phyloP scores from a whole-genome alignment of 2,888 invertebrate species.

The Tenthredo mesomela region DNA sequence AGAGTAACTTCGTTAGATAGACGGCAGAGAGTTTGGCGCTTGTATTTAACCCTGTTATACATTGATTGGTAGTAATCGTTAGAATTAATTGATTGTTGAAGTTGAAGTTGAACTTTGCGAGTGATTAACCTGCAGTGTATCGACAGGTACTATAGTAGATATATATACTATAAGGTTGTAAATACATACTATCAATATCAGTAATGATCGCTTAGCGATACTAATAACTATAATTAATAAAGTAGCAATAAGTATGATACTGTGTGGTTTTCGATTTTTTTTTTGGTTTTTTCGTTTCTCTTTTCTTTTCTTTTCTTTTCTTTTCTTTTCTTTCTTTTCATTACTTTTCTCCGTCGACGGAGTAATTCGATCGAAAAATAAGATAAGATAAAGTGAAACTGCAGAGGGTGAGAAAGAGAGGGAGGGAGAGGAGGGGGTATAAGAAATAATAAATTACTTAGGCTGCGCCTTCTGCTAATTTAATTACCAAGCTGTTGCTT shows the following conservation, averaged over 20 bases:
- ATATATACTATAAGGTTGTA: background rate
- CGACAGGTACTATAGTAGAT: background rate
- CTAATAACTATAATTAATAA: background rate
- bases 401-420: background rate
- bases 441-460: slow-evolving; percentile 14
- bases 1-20: slow-evolving; percentile 25
- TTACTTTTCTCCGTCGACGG: no score
- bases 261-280: background rate
- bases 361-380: background rate
- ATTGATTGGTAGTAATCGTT: slow-evolving; percentile 47
- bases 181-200: background rate
- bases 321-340: background rate
- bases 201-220: background rate
- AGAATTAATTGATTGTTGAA: slow-evolving; percentile 39
- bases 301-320: background rate
- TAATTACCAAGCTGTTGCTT: slow-evolving; percentile 37
- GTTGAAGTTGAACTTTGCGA: slow-evolving; percentile 17
- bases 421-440: background rate
- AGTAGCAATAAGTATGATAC: background rate
- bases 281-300: no score
- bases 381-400: background rate
- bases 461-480: slow-evolving; percentile 7
- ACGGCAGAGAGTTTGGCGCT: slow-evolving; percentile 23
- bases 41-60: slow-evolving; percentile 34
- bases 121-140: background rate